phyloP scores from a whole-genome alignment of 1,140 invertebrate genomes.

The Lordiphosa clarofinis region DNA sequence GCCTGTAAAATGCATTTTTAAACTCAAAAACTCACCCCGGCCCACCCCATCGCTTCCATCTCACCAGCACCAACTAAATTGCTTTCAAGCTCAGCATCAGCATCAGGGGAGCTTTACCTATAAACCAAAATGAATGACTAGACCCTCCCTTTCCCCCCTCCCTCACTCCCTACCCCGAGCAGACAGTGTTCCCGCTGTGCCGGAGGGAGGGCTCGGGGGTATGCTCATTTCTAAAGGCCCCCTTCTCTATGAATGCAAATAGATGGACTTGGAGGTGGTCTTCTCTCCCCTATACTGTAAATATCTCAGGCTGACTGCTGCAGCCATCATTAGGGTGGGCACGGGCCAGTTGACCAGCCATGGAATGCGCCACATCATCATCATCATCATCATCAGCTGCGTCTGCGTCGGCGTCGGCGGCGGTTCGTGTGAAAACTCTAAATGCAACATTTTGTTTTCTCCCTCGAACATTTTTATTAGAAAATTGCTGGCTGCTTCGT shows the following conservation, averaged over 20 bases:
- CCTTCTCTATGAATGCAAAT: constrained; percentile 51
- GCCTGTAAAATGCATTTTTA: constrained; percentile 59
- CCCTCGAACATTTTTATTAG: constrained; percentile 4
- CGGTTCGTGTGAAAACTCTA: constrained; percentile 3
- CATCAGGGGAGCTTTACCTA: constrained; percentile 33
- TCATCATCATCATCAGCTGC: constrained; percentile 13
- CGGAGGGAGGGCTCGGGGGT: background rate
- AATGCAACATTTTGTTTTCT: constrained; percentile 43
- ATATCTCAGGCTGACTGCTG: constrained; percentile 31
- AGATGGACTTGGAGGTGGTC: constrained; percentile 22
- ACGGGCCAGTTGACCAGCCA: background rate
- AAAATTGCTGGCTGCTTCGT: constrained; percentile 1
- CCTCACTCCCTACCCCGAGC: too few species aligned
- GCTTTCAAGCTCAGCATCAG: constrained; percentile 48
- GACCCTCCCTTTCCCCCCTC: constrained; percentile 11
- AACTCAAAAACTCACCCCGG: background rate
- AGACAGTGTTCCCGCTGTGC: constrained; percentile 5
- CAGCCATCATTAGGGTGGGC: background rate
- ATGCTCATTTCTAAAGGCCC: constrained; percentile 21
- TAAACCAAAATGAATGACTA: constrained; percentile 71
- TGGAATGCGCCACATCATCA: constrained; percentile 19
- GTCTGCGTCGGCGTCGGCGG: background rate
- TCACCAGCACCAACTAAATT: constrained; percentile 44
- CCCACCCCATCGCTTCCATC: background rate
- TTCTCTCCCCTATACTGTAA: constrained; percentile 19